Evolutionary conservation across 2,888 invertebrate species (phyloP), one percentile per base, ranked within the genome.

Genomic region (Thereva nobilitata): DNA sequence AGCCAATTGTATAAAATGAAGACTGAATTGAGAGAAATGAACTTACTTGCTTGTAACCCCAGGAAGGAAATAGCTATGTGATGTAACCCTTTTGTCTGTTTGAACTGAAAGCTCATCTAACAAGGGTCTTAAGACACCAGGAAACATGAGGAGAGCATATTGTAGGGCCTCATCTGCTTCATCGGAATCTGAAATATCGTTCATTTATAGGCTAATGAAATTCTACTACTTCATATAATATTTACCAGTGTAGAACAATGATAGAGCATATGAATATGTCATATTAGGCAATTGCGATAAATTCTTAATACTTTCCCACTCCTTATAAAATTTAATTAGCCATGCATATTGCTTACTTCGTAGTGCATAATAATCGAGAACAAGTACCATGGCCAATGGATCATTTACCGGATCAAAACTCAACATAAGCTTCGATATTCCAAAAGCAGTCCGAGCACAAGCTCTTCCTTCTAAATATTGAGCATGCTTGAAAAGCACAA

Each of bases 221-320:
- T 23, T 23, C 1, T 23, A 23, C 23, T 23, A 23, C 2, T 23
- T 23, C 23, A 23, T 23, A 23, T 72, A 71, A 69, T 80, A 83
- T 55, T 83, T 80, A 44, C 83, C 80, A 37, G 85, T 74, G 73
- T 87, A 85, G 77, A 87, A 90, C 73, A 87, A 81, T 3, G 91
- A 91, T 71, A 94, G 81, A 0, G 94, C 90, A 68, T 90, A 82
- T 1, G 93, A 92, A 78, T 88, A 93, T 0, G 91, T 89, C 84
- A 93, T 90, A 78, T 94, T 95, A n/a, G 95, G 95, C 68, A 95
- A 81, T 77, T 92, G 90, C 47, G 87, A 85, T 52, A 93, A 80
- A 80, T 92, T 92, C 72, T 88, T 86, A 56, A 83, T 78, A 4
- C 73, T 76, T 72, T 89, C 86, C 83, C 86, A 88, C 70, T 85